Base-by-base conservation (phyloP, 2,888 invertebrate species). In the Leucozona laternaria region DNA sequence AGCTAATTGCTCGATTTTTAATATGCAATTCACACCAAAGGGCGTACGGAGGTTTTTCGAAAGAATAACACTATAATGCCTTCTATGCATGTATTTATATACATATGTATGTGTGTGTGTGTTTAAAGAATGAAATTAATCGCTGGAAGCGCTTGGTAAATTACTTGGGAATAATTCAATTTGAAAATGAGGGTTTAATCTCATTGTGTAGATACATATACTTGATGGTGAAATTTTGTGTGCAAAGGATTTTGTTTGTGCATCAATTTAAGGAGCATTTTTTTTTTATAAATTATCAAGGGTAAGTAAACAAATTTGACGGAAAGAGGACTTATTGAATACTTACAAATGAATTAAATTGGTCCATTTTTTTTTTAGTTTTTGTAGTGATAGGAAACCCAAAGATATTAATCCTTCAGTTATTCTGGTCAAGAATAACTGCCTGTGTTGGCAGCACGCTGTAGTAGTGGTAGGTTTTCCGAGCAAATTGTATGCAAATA, bases 1-100 rank as follows among this genome's bases (percentile, higher is more conserved):
- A 53, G 70, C 68, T 81, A 80, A 85, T 80, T 85, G 81, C 84
- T 81, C 17, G 77, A 80, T 80, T 72, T 79, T 60, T 72, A 64
- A 58, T 66, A 58, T 79, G 66, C 79, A 66, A 20, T 58, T 20
- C 50, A 66, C 20, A 40, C 34, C n/a, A 57, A 22, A 22, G 50
- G 31, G 66, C 31, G 48, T 50, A 2, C 5, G n/a, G 17, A n/a
- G 13, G 22, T 25, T 22, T n/a, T n/a, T 34, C 22, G 22, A 8
- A 34, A 45, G 31, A 66, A 31, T n/a, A 25, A 31, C 4, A 66
- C 17, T 34, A 45, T 43, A 43, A 17, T 17, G 13, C 6, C 20
- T 64, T 28, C 13, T 3, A 5, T 40, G 15, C 3, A 28, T 13
- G 11, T 3, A 6, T 17, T 11, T 37, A 2, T 22, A 31, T 37